Conservation (phyloP, 2,888 invertebrate genomes). For the Chironomus riparius region DNA sequence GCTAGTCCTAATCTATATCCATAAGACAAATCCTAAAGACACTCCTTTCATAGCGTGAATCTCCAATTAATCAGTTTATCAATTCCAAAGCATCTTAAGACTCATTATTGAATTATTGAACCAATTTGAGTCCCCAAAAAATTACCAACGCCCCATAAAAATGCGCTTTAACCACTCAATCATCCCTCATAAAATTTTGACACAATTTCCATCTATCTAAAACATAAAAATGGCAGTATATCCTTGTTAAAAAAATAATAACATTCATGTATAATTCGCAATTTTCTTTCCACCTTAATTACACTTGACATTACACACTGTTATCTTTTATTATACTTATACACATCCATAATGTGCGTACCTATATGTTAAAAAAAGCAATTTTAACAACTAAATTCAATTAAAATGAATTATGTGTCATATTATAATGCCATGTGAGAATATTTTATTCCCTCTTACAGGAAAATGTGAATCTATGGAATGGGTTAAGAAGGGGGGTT, state of each 20-base stretch:
- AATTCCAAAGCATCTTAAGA: no score
- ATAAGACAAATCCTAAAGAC: no score
- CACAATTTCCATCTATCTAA: not conserved
- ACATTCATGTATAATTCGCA: conserved; percentile 23
- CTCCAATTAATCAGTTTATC: no score
- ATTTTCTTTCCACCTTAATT: conserved; percentile 24
- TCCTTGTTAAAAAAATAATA: conserved; percentile 27
- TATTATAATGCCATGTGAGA: conserved; percentile 7
- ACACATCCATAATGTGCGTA: not conserved
- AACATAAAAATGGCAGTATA: not conserved
- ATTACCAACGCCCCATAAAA: no score
- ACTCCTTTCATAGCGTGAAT: no score
- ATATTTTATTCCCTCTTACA: not conserved
- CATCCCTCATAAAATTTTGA: no score
- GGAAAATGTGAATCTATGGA: not conserved
- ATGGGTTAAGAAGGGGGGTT: not conserved
- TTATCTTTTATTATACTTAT: conserved; percentile 18
- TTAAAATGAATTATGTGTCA: conserved; percentile 28
- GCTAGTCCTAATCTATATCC: no score
- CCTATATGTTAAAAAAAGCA: not conserved
- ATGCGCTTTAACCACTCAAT: no score
- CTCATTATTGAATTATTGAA: no score
- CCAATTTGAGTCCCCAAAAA: no score
- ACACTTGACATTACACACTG: conserved; percentile 23
- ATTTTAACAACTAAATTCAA: conserved; percentile 28